These are phyloP conservation scores for Lithobates pipiens DNA, from an alignment of 2,797 vertebrate species.

Conservation along the genomic window DNA sequence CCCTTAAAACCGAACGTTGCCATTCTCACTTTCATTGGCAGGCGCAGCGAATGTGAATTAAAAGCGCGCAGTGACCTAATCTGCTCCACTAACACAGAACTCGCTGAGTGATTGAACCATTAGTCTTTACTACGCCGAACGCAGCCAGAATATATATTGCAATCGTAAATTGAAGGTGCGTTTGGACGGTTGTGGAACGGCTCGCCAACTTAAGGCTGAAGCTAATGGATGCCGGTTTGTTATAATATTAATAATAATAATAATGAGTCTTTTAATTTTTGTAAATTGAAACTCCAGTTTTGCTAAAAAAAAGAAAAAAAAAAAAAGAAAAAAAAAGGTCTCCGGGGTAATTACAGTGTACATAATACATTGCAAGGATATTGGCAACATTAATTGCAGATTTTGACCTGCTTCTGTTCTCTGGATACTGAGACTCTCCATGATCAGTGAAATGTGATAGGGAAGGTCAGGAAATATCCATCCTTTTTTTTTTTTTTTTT, in stretches of 20 bases:
- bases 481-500: too few species aligned
- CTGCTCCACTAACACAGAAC: conserved; percentile 10
- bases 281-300: neutral
- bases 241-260: neutral
- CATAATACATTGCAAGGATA: too few species aligned
- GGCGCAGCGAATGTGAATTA: neutral
- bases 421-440: too few species aligned
- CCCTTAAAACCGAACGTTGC: neutral
- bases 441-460: too few species aligned
- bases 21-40: neutral
- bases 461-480: too few species aligned
- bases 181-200: neutral
- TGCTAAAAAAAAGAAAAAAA: neutral
- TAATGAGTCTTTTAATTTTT: neutral
- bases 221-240: neutral
- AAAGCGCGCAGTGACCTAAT: conserved; percentile 15
- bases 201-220: neutral
- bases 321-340: too few species aligned
- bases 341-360: too few species aligned
- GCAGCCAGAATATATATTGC: conserved; percentile 23
- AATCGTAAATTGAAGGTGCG: neutral
- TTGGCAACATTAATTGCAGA: too few species aligned
- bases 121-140: neutral
- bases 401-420: too few species aligned
- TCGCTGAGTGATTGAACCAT: neutral